phyloP scores from a whole-genome alignment of 1,140 invertebrate species.

The Penaeus indicus region DNA sequence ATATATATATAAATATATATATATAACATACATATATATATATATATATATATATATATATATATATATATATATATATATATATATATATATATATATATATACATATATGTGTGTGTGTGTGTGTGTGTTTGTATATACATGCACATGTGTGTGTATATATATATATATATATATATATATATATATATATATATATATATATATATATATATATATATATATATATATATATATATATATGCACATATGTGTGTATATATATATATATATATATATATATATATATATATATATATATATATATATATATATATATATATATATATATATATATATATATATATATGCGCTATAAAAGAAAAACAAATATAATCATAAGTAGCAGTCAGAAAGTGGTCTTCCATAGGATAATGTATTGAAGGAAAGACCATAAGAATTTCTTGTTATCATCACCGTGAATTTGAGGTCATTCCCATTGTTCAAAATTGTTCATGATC shows the following conservation, averaged over 20 bases:
- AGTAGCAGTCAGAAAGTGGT: no score
- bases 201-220: neutral
- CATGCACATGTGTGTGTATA: neutral
- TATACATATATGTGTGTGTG: constrained; percentile 26
- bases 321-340: constrained; percentile 25
- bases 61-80: neutral
- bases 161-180: neutral
- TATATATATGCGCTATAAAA: neutral
- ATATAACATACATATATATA: constrained; percentile 24
- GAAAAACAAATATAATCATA: no score
- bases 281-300: constrained; percentile 7
- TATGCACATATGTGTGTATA: neutral
- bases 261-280: constrained; percentile 4
- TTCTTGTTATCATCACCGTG: no score
- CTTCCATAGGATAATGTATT: no score
- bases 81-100: constrained; percentile 16
- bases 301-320: constrained; percentile 17
- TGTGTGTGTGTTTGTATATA: constrained; percentile 5
- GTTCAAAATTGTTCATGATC: no score
- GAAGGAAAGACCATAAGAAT: no score
- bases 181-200: neutral
- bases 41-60: neutral
- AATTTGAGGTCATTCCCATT: no score
- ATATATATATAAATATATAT: constrained; percentile 26
- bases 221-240: no score